Evolutionary conservation across 2,888 invertebrate genomes (phyloP), one percentile per base, ranked within the genome.

Genomic region (Neocrepidodera transversa): DNA sequence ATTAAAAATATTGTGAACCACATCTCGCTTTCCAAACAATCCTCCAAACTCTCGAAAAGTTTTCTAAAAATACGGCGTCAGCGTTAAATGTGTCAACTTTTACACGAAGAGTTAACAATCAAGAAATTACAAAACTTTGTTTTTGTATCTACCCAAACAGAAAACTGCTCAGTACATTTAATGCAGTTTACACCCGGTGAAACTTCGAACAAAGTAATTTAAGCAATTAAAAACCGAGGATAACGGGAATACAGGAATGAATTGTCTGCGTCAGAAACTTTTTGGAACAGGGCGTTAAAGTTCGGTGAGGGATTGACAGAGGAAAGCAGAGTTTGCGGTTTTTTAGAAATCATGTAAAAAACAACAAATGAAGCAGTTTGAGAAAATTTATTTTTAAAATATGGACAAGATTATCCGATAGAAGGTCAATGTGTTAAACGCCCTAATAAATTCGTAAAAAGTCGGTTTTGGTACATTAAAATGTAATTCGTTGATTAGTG

Each of bases 171-270:
- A 17, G 38, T 54, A 54, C 50, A 55, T 55, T 59, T 43, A 54
- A 50, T 53, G 43, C 56, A 57, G 14, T 60, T 49, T 48, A 51
- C 47, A 17, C 60, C n/a, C n/a, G 36, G 20, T 43, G 43, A 47
- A 62, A 58, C 58, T 56, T 58, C 35, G 30, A 58, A 52, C 52
- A n/a, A 38, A 49, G 52, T 59, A 52, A 36, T 51, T 53, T 40
- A 42, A 56, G 56, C 58, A 62, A 56, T 62, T 55, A 57, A 52
- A 58, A 58, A 49, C 49, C 43, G 8, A 38, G 26, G 47, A 58
- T 42, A 58, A 38, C 48, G 45, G 35, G 35, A 56, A 59, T 45
- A n/a, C n/a, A n/a, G n/a, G n/a, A n/a, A n/a, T n/a, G 49, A 45
- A 51, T 56, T 55, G 55, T 45, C 52, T 28, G 32, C 38, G 26